These are phyloP conservation scores for Helostoma temminkii DNA, from an alignment of 2,797 vertebrate genomes.

Conservation along the genomic window DNA sequence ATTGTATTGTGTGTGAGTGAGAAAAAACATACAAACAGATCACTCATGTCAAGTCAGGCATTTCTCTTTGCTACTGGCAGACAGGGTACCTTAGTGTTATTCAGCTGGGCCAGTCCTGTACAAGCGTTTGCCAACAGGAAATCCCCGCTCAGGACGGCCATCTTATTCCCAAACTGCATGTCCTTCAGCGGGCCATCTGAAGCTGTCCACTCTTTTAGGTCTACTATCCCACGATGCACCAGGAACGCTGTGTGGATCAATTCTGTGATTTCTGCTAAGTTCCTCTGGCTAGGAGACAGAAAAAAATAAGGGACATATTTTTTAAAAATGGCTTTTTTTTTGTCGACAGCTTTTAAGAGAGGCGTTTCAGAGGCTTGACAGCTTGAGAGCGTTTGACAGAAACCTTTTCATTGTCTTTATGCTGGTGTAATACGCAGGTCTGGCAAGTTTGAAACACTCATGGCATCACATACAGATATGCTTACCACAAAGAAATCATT, in stretches of 20 bases:
- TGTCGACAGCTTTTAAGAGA: conserved; percentile 31
- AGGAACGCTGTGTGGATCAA: conserved; percentile 97
- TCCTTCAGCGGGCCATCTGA: conserved; percentile 94
- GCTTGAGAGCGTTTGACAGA: conserved; percentile 57
- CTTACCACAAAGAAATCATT: conserved; percentile 22
- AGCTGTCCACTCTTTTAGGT: conserved; percentile 91
- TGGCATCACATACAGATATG: conserved; percentile 14
- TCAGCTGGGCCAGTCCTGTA: conserved; percentile 91
- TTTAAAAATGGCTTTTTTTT: conserved; percentile 30
- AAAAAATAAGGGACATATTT: conserved; percentile 18
- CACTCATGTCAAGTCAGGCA: not conserved
- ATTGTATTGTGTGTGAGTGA: conserved; percentile 1
- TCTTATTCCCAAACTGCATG: conserved; percentile 99
- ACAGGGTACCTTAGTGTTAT: conserved; percentile 93
- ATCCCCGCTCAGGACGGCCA: conserved; percentile 96
- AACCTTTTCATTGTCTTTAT: conserved; percentile 45
- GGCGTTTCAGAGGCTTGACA: conserved; percentile 33
- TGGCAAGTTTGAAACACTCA: conserved; percentile 17
- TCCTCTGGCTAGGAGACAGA: conserved; percentile 89
- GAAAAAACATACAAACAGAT: conserved; percentile 62
- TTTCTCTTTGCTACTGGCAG: conserved; percentile 7
- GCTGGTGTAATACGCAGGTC: conserved; percentile 9
- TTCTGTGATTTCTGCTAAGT: conserved; percentile 97
- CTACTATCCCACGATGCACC: conserved; percentile 96
- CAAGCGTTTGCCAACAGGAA: conserved; percentile 97